phyloP scores from a whole-genome alignment of 2,888 invertebrate species.

The Conistra vaccinii region DNA sequence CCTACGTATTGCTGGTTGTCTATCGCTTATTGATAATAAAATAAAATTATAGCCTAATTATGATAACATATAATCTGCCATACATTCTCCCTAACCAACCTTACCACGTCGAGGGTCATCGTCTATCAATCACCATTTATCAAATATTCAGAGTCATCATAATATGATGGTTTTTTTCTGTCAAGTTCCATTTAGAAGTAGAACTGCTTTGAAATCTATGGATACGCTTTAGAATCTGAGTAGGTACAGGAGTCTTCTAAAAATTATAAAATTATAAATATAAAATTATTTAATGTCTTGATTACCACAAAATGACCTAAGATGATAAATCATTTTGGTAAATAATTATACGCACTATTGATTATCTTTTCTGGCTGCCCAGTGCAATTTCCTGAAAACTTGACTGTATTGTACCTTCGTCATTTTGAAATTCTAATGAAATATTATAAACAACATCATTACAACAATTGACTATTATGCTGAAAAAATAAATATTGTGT shows the following conservation, averaged over 20 bases:
- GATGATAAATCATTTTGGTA: not conserved
- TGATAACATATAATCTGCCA: slow-evolving; percentile 2
- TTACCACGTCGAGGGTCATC: not conserved
- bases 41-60: no score
- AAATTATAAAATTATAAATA: not conserved
- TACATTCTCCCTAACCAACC: not conserved
- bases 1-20: slow-evolving; percentile 1
- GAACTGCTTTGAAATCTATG: not conserved
- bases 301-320: not conserved
- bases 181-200: not conserved
- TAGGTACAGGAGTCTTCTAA: not conserved
- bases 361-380: not conserved
- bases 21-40: slow-evolving; percentile 19
- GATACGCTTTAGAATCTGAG: no score
- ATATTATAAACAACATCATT: not conserved
- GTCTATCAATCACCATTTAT: not conserved
- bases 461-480: not conserved
- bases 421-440: not conserved
- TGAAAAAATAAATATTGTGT: not conserved
- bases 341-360: not conserved
- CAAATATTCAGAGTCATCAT: not conserved
- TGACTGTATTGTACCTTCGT: not conserved
- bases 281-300: not conserved
- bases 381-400: not conserved
- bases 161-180: not conserved